Percentiles rank a stretch among this genome's conserved stretches.
These are phyloP conservation scores for Euphydryas editha DNA, from an alignment of 2,888 invertebrate genomes.

Conservation along the genomic window DNA sequence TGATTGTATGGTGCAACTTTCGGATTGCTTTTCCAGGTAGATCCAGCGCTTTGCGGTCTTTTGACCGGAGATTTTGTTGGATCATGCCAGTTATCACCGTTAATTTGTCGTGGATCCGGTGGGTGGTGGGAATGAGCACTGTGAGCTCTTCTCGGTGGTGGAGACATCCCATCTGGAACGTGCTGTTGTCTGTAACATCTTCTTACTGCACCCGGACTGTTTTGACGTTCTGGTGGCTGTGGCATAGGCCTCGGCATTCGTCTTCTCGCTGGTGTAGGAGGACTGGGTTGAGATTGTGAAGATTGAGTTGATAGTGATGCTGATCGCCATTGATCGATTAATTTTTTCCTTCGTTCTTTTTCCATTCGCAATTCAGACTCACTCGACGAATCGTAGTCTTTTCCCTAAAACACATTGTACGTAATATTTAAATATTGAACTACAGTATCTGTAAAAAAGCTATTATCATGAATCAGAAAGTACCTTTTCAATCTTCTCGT, in stretches of 20 bases:
- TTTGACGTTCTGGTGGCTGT: conserved; percentile 68
- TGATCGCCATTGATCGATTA: conserved; percentile 91
- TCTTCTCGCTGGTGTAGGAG: conserved; percentile 69
- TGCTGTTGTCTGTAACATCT: conserved; percentile 69
- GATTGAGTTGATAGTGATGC: conserved; percentile 84
- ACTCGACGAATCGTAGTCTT: conserved; percentile 91
- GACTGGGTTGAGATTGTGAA: conserved; percentile 65
- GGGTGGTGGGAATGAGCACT: conserved; percentile 70
- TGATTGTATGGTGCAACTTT: conserved; percentile 74
- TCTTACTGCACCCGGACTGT: conserved; percentile 65
- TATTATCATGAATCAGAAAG: not conserved
- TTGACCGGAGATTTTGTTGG: conserved; percentile 73
- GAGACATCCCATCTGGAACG: conserved; percentile 71
- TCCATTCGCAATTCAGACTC: conserved; percentile 89
- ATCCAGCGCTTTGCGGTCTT: conserved; percentile 73
- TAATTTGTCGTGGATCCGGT: conserved; percentile 62
- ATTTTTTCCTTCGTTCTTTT: conserved; percentile 85
- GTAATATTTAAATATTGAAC: not conserved
- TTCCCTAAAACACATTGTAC: conserved; percentile 83
- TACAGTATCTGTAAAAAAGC: not conserved
- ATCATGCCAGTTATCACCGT: conserved; percentile 75
- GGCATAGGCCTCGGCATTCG: conserved; percentile 63
- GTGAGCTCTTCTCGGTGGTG: conserved; percentile 68
- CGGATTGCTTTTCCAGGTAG: conserved; percentile 75
- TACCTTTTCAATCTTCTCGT: conserved; percentile 95